Evolutionary conservation across 2,797 vertebrate genomes (phyloP).

Genomic region (Taeniopygia guttata): DNA sequence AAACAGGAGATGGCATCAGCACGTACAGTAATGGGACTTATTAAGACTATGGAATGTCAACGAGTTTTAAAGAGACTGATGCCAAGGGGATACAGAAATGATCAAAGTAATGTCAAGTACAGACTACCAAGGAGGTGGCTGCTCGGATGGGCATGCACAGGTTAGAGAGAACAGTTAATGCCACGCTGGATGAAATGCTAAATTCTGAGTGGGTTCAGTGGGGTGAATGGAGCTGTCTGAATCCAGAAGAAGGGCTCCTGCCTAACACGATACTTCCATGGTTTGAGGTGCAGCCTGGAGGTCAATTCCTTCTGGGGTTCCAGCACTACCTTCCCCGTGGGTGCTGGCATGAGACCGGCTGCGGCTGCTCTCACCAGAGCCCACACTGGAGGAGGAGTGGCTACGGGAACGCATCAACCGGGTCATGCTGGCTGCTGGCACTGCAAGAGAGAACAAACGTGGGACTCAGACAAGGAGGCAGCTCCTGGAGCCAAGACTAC

Average conservation of each 20-base stretch:
- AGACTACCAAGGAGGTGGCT: constrained; percentile 64
- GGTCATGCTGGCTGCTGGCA: constrained; percentile 92
- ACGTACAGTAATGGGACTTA: constrained; percentile 45
- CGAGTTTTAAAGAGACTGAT: constrained; percentile 42
- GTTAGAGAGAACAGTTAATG: constrained; percentile 66
- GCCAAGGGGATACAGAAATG: constrained; percentile 64
- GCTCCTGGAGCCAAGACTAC: not conserved
- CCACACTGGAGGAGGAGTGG: constrained; percentile 88
- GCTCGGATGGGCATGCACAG: constrained; percentile 72
- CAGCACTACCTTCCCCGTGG: constrained; percentile 78
- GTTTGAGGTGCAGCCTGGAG: constrained; percentile 80
- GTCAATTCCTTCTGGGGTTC: constrained; percentile 70
- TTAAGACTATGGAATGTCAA: constrained; percentile 69
- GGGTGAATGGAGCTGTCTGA: constrained; percentile 40
- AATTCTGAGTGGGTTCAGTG: constrained; percentile 60
- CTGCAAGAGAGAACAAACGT: constrained; percentile 74
- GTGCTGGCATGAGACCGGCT: constrained; percentile 79
- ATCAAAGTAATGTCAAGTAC: constrained; percentile 65
- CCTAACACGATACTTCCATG: constrained; percentile 87
- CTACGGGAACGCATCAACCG: constrained; percentile 88
- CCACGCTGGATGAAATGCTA: constrained; percentile 58
- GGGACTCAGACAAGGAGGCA: not conserved
- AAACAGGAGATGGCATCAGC: constrained; percentile 61
- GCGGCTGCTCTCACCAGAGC: constrained; percentile 83
- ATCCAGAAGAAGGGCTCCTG: constrained; percentile 50